Base-by-base conservation (phyloP, 2,888 invertebrate species). In the Polydrusus pterygomalis region DNA sequence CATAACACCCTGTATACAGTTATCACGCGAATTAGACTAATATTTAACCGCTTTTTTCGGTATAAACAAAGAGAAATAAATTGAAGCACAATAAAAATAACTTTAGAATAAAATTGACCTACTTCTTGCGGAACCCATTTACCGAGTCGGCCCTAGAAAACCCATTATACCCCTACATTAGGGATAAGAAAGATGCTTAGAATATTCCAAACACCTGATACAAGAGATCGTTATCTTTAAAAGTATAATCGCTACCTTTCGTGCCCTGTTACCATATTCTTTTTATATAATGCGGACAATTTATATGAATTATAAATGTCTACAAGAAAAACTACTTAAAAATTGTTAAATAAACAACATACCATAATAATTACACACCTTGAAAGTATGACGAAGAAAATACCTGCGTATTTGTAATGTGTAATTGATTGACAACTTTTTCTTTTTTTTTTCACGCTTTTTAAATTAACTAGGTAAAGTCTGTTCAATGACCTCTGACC, bases 181-280 rank as follows among this genome's bases (percentile, higher is more conserved):
- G 11, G 10, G 3, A 51, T 20, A 51, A 11, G 3, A 49, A 51
- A 11, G 11, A 10, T 18, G 11, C 51, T 11, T 51, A 51, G 11
- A 51, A 13, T 51, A 11, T 51, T 20, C 20, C 20, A 51, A 18
- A 51, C 51, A 51, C 51, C 51, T 51, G 51, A 18, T 51, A 20
- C 20, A 25, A 9, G 11, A 20, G 51, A 51, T 51, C 20, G 51
- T 51, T 20, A 51, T 51, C 51, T 5, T 20, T 51, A 20, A 51
- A 51, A 20, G 20, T 18, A 51, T 18, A 51, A 51, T 51, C 51
- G 51, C 51, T 51, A 51, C 51, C 17, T 20, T 51, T 20, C 51
- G 51, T 51, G 51, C 18, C 51, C 1, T 20, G 11, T 20, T 51
- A 1, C 51, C 18, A 8, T 51, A 25, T 51, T 18, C 11, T 20